Conservation (phyloP, 2,113 vertebrate genomes). For the Thalassarche chlororhynchos region DNA sequence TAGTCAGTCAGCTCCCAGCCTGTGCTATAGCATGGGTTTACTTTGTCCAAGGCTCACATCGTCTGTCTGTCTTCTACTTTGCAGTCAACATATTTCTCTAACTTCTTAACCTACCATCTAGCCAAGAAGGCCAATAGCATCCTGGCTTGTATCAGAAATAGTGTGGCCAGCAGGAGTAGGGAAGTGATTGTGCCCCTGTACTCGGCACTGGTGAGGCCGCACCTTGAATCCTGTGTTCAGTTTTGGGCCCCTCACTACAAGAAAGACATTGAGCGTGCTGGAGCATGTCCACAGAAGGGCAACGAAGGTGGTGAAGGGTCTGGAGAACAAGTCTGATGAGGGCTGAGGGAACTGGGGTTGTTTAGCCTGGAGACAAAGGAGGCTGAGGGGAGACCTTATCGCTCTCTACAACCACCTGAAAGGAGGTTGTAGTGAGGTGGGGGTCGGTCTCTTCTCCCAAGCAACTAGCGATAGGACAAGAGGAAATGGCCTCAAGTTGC, state of each 20-base stretch:
- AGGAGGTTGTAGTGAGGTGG: neutral
- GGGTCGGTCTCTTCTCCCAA: fast-evolving
- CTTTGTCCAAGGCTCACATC: neutral
- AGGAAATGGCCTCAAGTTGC: neutral
- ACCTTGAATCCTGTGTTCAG: fast-evolving
- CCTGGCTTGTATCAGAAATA: neutral
- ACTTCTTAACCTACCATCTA: neutral
- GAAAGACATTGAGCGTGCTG: neutral
- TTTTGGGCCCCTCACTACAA: neutral
- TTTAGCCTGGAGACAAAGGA: neutral
- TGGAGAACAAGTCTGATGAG: neutral
- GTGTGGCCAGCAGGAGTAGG: too few species aligned
- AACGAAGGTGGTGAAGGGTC: neutral
- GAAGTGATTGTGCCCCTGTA: fast-evolving
- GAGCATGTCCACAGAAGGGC: neutral
- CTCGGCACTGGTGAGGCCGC: fast-evolving
- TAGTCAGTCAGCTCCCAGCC: neutral
- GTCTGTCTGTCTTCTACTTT: neutral
- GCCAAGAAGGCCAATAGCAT: neutral
- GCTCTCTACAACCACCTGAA: neutral
- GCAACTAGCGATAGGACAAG: fast-evolving
- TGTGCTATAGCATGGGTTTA: neutral
- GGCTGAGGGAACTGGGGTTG: neutral
- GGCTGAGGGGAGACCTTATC: neutral
- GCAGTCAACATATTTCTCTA: neutral